Evolutionary conservation across 2,113 vertebrate genomes (phyloP), one percentile per base, ranked within the genome.

Genomic region (Microtus pennsylvanicus): DNA sequence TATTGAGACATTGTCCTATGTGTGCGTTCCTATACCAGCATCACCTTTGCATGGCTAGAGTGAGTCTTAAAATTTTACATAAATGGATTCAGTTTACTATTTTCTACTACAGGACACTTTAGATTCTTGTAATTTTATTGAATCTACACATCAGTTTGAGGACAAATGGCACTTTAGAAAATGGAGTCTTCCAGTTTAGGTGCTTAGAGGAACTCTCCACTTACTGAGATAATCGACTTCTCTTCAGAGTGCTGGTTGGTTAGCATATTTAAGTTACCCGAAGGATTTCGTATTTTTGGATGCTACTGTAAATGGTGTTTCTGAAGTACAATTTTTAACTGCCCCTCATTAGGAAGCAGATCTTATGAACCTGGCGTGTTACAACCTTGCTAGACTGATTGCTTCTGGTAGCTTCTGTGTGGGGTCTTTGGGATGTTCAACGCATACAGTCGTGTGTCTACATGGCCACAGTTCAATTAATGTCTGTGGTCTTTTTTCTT

Each of bases 301-400:
- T 94, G 58, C 83, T 95, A 50, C 42, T 70, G 0, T 81, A 70
- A 90, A 77, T 83, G 38, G 4, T 63, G 80, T 86, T 91, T 90
- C 87, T 91, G 52, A 91, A 93, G 74, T 96, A 83, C n/a, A 92
- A 4, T 86, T 96, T 91, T 30, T 55, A 35, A 88, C 77, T 93
- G 30, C 65, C 93, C 38, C 55, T 94, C 63, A 5, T 35, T 89
- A 72, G 33, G 70, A 94, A 90, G 65, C 28, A 58, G 33, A 93
- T 16, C 83, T 93, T 81, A 52, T 38, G 28, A 74, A 55, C 65
- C 7, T 35, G 52, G 6, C 35, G 24, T 77, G 69, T 69, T 74
- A 33, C 1, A 93, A 52, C 50, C n/a, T 93, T 91, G 91, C 22
- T 45, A 92, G 85, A 78, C 28, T 91, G 13, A 35, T 35, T 86